A percentile compares a stretch with the other conserved stretches of the same genome.
phyloP scores from a whole-genome alignment of 2,888 invertebrate species.

The Dusona sp. region DNA sequence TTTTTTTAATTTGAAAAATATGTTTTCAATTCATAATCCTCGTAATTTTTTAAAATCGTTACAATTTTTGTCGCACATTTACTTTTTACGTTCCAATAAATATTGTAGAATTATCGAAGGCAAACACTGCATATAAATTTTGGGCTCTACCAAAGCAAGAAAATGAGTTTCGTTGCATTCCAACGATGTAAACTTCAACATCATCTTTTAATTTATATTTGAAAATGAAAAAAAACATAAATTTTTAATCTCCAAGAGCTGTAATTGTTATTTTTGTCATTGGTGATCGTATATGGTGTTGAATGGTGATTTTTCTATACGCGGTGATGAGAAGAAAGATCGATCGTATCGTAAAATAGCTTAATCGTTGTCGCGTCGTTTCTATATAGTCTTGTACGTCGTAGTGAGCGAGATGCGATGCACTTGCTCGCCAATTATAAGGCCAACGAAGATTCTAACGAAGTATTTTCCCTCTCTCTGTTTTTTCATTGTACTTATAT shows the following conservation, averaged over 20 bases:
- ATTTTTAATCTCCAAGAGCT: background rate
- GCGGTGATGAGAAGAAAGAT: slow-evolving; percentile 42
- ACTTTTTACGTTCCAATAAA: no score
- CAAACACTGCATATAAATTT: no score
- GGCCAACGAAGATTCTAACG: slow-evolving; percentile 68
- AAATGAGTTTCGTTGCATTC: no score
- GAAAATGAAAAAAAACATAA: background rate
- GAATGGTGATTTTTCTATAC: background rate
- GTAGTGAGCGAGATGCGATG: slow-evolving; percentile 41
- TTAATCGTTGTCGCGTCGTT: slow-evolving; percentile 48
- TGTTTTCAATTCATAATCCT: no score
- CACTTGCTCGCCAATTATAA: slow-evolving; percentile 65
- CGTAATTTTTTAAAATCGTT: no score
- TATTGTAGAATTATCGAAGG: no score
- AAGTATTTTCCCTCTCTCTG: slow-evolving; percentile 27
- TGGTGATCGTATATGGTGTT: background rate
- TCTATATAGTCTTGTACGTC: slow-evolving; percentile 9
- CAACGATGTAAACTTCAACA: background rate
- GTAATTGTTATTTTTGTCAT: no score
- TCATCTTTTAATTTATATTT: background rate
- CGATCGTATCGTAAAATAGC: slow-evolving; percentile 63
- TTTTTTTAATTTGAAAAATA: no score
- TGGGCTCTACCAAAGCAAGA: no score
- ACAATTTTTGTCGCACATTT: no score
- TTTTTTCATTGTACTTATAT: slow-evolving; percentile 42